Evolutionary conservation across 2,888 invertebrate genomes (phyloP).

Genomic region (Drosophila kambysellisi): DNA sequence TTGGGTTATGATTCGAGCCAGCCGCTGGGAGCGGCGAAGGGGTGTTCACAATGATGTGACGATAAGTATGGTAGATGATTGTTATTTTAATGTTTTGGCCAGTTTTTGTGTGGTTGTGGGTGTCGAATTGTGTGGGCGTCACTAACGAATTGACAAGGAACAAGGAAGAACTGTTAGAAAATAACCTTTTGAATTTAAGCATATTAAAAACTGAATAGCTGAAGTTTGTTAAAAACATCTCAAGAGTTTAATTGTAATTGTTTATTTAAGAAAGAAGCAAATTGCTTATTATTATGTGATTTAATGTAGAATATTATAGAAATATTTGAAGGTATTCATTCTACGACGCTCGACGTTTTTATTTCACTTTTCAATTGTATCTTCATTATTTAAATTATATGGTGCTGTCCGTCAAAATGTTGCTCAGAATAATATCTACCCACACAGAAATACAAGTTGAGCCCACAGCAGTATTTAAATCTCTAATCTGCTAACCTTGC

Average conservation of each 20-base stretch:
- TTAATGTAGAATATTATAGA: neutral
- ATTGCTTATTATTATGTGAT: neutral
- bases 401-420: neutral
- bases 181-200: slow-evolving; percentile 25
- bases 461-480: slow-evolving; percentile 48
- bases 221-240: neutral
- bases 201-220: slow-evolving; percentile 21
- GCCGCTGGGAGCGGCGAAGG: slow-evolving; percentile 37
- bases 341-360: neutral
- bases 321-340: neutral
- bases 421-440: slow-evolving; percentile 37
- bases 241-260: neutral
- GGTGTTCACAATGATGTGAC: slow-evolving; percentile 54
- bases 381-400: slow-evolving; percentile 8
- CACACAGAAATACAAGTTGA: slow-evolving; percentile 47
- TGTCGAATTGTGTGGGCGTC: slow-evolving; percentile 73
- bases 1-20: slow-evolving; percentile 59
- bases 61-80: slow-evolving; percentile 77
- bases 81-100: slow-evolving; percentile 76
- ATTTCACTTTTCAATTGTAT: neutral
- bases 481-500: slow-evolving; percentile 69
- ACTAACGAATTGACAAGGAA: slow-evolving; percentile 73
- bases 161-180: slow-evolving; percentile 38
- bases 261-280: neutral
- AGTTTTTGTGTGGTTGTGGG: slow-evolving; percentile 54